Evolutionary conservation across 1,140 invertebrate genomes (phyloP).

Genomic region (Pollicipes pollicipes): DNA sequence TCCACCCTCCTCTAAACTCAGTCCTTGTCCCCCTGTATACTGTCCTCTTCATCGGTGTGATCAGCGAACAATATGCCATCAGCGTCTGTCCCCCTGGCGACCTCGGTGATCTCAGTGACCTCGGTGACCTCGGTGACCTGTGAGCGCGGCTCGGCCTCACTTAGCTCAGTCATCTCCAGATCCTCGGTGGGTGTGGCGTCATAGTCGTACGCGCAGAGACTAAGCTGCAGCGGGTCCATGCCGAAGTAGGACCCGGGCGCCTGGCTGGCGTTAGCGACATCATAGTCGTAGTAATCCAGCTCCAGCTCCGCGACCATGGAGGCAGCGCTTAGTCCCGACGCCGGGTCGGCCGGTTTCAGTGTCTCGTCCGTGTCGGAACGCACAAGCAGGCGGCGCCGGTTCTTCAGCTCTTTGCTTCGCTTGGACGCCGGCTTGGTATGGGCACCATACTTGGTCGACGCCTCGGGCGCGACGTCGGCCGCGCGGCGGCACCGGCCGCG

Average conservation of each 20-base stretch:
- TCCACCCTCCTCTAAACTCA: no score
- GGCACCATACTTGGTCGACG: neutral
- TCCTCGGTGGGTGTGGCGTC: neutral
- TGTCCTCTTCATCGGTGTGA: neutral
- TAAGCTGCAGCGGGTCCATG: conserved; percentile 64
- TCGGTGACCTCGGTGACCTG: neutral
- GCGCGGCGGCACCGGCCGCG: neutral
- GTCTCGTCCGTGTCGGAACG: neutral
- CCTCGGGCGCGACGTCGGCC: neutral
- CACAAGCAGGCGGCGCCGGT: neutral
- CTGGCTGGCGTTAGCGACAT: conserved; percentile 52
- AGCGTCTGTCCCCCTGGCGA: neutral
- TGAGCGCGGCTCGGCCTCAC: no score
- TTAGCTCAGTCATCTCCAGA: neutral
- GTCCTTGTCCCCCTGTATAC: neutral
- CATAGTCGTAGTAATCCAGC: conserved; percentile 74
- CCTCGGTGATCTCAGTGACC: neutral
- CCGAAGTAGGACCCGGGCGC: conserved; percentile 63
- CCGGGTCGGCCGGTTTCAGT: neutral
- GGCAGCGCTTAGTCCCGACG: neutral
- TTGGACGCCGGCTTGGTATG: neutral
- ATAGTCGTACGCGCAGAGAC: neutral
- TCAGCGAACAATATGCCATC: neutral
- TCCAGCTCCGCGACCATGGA: conserved; percentile 41
- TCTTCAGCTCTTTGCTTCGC: neutral